A percentile compares a stretch with the other conserved stretches of the same genome.
Evolutionary conservation across 2,797 vertebrate genomes (phyloP).

Genomic region (Picus viridis): DNA sequence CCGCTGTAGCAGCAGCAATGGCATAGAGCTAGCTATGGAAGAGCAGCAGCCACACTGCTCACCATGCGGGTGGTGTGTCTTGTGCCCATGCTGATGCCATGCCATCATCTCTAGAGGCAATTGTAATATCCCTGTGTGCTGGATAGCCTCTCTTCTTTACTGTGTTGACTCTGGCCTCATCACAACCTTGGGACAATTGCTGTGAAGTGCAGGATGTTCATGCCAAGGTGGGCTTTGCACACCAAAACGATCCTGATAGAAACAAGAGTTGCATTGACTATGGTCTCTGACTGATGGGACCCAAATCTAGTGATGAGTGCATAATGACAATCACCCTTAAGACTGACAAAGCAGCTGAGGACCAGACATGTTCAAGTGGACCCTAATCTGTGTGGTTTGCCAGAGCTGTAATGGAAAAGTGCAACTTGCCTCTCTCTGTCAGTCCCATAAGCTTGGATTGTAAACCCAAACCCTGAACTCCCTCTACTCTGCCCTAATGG

Average conservation of each 20-base stretch:
- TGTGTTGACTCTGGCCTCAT: background rate
- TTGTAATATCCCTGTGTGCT: background rate
- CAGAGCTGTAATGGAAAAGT: background rate
- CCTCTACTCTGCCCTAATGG: too few relatives aligned
- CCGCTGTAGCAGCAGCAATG: background rate
- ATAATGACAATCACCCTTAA: background rate
- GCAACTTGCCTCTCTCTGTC: background rate
- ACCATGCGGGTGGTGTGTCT: rapidly evolving
- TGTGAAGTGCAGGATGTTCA: background rate
- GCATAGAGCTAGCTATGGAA: background rate
- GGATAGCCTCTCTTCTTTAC: background rate
- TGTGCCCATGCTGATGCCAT: background rate
- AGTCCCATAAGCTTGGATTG: background rate
- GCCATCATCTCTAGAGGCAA: background rate
- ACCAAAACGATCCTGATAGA: background rate
- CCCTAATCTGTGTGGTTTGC: background rate
- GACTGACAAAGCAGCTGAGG: background rate
- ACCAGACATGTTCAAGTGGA: background rate
- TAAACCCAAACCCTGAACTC: background rate
- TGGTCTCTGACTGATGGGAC: background rate
- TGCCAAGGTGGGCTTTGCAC: background rate
- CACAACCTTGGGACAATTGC: background rate
- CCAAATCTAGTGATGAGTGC: background rate
- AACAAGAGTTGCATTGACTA: background rate
- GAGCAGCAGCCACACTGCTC: background rate